These are phyloP conservation scores for Hirundichthys speculiger DNA, from an alignment of 2,113 vertebrate genomes.

Conservation along the genomic window DNA sequence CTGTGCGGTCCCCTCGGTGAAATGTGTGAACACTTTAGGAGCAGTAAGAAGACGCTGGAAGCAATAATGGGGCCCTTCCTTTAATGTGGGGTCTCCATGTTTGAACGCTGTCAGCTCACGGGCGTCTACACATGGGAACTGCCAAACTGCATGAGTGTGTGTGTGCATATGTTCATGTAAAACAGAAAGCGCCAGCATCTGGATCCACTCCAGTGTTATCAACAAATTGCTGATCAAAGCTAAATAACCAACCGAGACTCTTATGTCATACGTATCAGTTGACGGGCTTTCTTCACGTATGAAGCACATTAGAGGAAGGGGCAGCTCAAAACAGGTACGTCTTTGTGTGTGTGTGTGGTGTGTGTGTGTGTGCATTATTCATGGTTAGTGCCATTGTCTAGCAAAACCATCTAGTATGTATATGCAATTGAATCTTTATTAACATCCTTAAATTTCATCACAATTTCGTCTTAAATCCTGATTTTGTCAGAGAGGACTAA, in stretches of 20 bases:
- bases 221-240: slow-evolving; percentile 61
- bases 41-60: slow-evolving; percentile 27
- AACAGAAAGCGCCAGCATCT: slow-evolving; percentile 29
- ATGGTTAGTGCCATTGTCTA: no score
- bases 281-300: background rate
- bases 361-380: no score
- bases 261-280: slow-evolving; percentile 2
- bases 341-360: no score
- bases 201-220: slow-evolving; percentile 55
- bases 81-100: slow-evolving; percentile 33
- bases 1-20: no score
- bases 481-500: no score
- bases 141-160: slow-evolving; percentile 13
- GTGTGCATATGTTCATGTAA: slow-evolving; percentile 1
- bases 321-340: background rate
- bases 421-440: no score
- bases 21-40: slow-evolving; percentile 39
- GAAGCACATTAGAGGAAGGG: slow-evolving; percentile 16
- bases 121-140: slow-evolving; percentile 34
- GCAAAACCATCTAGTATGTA: no score
- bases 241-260: slow-evolving; percentile 28
- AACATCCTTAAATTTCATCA: no score
- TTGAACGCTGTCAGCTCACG: slow-evolving; percentile 26
- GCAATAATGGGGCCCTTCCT: slow-evolving; percentile 33
- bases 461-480: no score